phyloP scores from a whole-genome alignment of 2,888 invertebrate genomes.

The Amphimallon solstitiale region DNA sequence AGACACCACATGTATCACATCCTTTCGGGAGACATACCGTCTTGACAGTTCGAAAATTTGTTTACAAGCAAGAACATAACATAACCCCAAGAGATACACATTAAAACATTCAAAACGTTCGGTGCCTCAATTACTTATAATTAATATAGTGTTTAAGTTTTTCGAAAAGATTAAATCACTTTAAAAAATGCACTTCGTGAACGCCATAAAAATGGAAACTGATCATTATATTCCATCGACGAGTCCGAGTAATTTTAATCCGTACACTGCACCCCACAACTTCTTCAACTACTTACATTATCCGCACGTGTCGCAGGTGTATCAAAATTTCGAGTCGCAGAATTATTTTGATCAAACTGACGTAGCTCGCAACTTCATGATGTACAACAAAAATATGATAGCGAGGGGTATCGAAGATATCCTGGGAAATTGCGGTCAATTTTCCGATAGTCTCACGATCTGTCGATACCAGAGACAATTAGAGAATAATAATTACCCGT shows the following conservation, averaged over 20 bases:
- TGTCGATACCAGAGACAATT: constrained; percentile 7
- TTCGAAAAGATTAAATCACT: no score
- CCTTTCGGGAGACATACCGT: constrained; percentile 22
- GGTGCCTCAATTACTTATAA: background rate
- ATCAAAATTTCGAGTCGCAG: constrained; percentile 35
- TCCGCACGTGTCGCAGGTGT: constrained; percentile 34
- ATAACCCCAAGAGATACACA: background rate
- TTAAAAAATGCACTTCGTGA: constrained; percentile 46
- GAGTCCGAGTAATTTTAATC: constrained; percentile 39
- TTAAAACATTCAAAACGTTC: background rate
- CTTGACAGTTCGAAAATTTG: constrained; percentile 29
- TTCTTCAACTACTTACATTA: constrained; percentile 38
- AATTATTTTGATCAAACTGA: constrained; percentile 36
- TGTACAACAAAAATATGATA: constrained; percentile 34
- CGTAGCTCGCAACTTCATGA: constrained; percentile 13
- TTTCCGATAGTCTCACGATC: background rate
- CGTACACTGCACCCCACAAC: constrained; percentile 17
- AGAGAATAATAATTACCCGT: constrained; percentile 1
- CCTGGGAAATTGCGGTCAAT: constrained; percentile 7
- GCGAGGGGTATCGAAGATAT: constrained; percentile 36
- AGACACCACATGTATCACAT: constrained; percentile 50
- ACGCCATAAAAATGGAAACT: constrained; percentile 49
- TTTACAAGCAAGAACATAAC: constrained; percentile 16
- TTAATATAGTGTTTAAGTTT: background rate
- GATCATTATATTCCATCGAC: constrained; percentile 44